Evolutionary conservation across 2,113 vertebrate genomes (phyloP), one percentile per base, ranked within the genome.

Genomic region (Callocephalon fimbriatum): DNA sequence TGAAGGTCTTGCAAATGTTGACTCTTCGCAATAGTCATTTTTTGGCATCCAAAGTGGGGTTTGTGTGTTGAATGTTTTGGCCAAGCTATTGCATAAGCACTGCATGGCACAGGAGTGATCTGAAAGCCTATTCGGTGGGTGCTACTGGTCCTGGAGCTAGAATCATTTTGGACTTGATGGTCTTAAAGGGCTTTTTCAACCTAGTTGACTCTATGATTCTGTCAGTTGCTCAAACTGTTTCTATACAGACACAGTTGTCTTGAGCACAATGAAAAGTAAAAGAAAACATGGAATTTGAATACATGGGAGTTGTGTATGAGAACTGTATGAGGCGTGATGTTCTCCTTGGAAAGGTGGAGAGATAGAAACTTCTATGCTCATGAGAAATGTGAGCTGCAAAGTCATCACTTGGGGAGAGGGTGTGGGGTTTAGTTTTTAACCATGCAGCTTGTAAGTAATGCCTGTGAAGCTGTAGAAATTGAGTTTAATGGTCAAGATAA

Each of bases 61-160:
- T 85, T 65, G 25, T 81, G 32, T 37, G 32, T 51, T n/a, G 54
- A 25, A 3, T 4, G 26, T 29, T 18, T 27, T 59, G 61, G 35
- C 78, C 44, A 37, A 54, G 35, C 31, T 91, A 2, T 65, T 61
- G 21, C 11, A 20, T 63, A 10, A 74, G 40, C 8, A 16, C 3
- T 56, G 2, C 22, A 1, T 8, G 0, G 0, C 4, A 3, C 15
- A 25, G 20, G 38, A 40, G 61, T 10, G 15, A 51, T 19, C 19
- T 51, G 26, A 42, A 81, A 48, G 26, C 23, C 13, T 3, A 1
- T 13, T 50, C 25, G 25, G 44, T 47, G 40, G 12, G 7, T 78
- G 19, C 40, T 82, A 4, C 38, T 31, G 38, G 6, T 63, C 18
- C 44, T 70, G 48, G 38, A 91, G 26, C 26, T 71, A 8, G 32